phyloP scores from a whole-genome alignment of 2,797 vertebrate genomes.

The Hephaestus fuliginosus region DNA sequence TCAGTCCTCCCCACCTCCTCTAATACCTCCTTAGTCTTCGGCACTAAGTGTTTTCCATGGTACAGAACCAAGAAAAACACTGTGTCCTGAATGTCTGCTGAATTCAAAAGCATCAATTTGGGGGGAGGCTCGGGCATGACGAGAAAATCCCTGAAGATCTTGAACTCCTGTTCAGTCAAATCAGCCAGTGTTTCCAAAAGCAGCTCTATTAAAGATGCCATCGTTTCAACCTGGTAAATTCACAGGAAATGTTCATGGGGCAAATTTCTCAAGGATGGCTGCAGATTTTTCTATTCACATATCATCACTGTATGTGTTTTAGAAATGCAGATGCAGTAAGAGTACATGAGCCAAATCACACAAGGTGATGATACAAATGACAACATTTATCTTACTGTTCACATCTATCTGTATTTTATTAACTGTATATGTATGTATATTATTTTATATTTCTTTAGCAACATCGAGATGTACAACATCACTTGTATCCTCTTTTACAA shows the following conservation, averaged over 20 bases:
- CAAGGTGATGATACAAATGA: neutral
- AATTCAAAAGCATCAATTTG: fast-evolving
- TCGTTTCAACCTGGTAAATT: conserved; percentile 25
- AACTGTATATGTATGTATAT: too few species aligned
- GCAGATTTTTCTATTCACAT: neutral
- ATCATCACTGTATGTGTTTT: neutral
- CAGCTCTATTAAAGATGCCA: conserved; percentile 6
- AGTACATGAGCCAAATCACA: neutral
- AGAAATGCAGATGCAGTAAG: neutral
- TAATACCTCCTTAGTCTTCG: neutral
- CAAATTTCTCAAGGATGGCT: neutral
- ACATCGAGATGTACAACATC: too few species aligned
- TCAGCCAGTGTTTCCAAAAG: conserved; percentile 27
- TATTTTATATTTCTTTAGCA: too few species aligned
- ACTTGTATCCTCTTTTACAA: neutral
- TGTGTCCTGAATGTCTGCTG: neutral
- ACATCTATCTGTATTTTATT: too few species aligned
- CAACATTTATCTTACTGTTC: too few species aligned
- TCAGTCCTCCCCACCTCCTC: neutral
- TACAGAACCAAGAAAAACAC: neutral
- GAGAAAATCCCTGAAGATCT: neutral
- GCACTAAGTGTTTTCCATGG: neutral
- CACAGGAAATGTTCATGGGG: neutral
- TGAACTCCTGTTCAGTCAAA: fast-evolving
- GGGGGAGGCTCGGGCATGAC: too few species aligned